These are phyloP conservation scores for Marmota monax DNA, from an alignment of 2,113 vertebrate genomes.

Conservation along the genomic window DNA sequence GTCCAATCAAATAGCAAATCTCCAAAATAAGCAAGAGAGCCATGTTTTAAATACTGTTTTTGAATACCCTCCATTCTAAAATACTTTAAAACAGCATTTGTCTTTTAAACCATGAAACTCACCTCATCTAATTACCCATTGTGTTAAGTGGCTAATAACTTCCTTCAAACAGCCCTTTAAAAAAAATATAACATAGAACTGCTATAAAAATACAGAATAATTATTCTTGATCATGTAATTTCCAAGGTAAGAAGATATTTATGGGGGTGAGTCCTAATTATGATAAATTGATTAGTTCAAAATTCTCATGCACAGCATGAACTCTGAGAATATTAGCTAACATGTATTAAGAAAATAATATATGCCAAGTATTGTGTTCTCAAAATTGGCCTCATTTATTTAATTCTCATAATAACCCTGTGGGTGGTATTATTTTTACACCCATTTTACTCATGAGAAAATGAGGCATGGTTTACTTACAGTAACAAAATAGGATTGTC, in stretches of 20 bases:
- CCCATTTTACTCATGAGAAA: neutral
- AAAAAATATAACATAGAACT: constrained; percentile 25
- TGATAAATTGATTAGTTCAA: neutral
- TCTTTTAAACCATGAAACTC: neutral
- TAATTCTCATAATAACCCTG: neutral
- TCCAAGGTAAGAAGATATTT: neutral
- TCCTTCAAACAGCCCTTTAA: constrained; percentile 13
- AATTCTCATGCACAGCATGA: neutral
- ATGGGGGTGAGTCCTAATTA: neutral
- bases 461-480: neutral
- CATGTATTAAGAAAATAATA: neutral
- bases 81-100: neutral
- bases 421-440: neutral
- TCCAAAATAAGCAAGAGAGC: neutral
- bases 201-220: neutral
- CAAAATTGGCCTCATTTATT: neutral
- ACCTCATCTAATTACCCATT: neutral
- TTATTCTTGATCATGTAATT: neutral
- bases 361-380: neutral
- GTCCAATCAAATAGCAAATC: neutral
- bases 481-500: neutral
- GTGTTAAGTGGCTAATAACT: neutral
- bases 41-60: neutral
- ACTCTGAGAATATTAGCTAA: neutral
- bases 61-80: neutral